A percentile compares a stretch with the other conserved stretches of the same genome.
Evolutionary conservation across 2,113 vertebrate genomes (phyloP).

Genomic region (Phyllostomus hastatus): DNA sequence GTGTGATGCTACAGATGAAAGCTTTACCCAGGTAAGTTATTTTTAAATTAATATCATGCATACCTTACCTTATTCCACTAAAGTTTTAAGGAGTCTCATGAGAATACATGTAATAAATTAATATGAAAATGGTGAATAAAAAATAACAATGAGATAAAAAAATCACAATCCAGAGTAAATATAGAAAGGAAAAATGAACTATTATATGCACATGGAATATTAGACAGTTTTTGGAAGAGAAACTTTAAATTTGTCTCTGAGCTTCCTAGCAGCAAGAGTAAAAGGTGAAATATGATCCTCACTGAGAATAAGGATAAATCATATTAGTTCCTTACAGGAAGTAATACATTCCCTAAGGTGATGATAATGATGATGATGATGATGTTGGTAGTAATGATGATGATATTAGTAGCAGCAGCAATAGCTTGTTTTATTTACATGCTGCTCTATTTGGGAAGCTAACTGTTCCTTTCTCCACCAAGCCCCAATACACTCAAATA

Average conservation of each 20-base stretch:
- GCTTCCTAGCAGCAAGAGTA: conserved; percentile 20
- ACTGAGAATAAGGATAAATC: not conserved
- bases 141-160: not conserved
- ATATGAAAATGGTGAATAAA: conserved; percentile 37
- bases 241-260: not conserved
- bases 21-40: conserved; percentile 63
- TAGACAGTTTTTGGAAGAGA: not conserved
- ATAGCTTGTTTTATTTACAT: not conserved
- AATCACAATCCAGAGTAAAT: conserved; percentile 15
- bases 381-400: not conserved
- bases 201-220: not conserved
- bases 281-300: not conserved
- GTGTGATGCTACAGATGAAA: conserved; percentile 67
- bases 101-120: conserved; percentile 29
- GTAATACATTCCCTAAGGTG: not conserved
- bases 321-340: not conserved
- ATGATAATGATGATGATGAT: not conserved
- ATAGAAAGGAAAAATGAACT: conserved; percentile 7
- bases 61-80: conserved; percentile 51
- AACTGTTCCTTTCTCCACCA: not conserved
- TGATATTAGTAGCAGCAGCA: not conserved
- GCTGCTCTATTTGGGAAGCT: not conserved
- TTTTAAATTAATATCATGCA: conserved; percentile 61
- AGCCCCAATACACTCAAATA: not conserved
- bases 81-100: conserved; percentile 16